These are phyloP conservation scores for Euplexia lucipara DNA, from an alignment of 2,888 invertebrate genomes.

Conservation along the genomic window DNA sequence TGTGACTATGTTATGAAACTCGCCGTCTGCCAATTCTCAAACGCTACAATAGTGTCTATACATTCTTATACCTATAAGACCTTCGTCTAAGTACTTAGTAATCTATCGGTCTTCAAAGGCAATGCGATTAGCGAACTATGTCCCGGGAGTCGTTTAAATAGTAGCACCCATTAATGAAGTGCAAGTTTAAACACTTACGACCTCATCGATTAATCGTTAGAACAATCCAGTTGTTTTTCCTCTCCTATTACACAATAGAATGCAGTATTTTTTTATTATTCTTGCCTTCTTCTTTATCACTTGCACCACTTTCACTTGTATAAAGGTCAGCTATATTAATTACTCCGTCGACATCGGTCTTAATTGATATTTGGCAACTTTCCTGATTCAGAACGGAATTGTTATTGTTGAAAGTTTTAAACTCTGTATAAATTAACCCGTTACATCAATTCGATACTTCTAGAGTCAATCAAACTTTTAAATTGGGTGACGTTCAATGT, in stretches of 20 bases:
- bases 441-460: slow-evolving; percentile 42
- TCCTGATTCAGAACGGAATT: slow-evolving; percentile 40
- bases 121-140: slow-evolving; percentile 15
- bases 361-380: slow-evolving; percentile 65
- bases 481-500: slow-evolving; percentile 41
- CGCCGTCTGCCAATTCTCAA: slow-evolving; percentile 43
- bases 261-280: slow-evolving; percentile 24
- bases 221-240: slow-evolving; percentile 1
- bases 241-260: slow-evolving; percentile 24
- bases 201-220: slow-evolving; percentile 5
- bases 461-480: slow-evolving; percentile 51
- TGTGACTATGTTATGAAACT: slow-evolving; percentile 49
- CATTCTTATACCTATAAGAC: slow-evolving; percentile 31
- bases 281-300: slow-evolving; percentile 8
- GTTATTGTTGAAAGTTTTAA: slow-evolving; percentile 51
- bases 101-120: slow-evolving; percentile 28
- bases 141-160: slow-evolving; percentile 16
- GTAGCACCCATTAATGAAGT: slow-evolving; percentile 12
- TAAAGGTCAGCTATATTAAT: slow-evolving; percentile 47
- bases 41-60: slow-evolving; percentile 38
- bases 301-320: slow-evolving; percentile 41
- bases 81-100: slow-evolving; percentile 20
- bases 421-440: slow-evolving; percentile 49
- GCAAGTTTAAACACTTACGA: slow-evolving; percentile 13
- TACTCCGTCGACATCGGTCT: slow-evolving; percentile 32